Evolutionary conservation across 2,113 vertebrate genomes (phyloP), one percentile per base, ranked within the genome.

Genomic region (Pangasianodon gigas): DNA sequence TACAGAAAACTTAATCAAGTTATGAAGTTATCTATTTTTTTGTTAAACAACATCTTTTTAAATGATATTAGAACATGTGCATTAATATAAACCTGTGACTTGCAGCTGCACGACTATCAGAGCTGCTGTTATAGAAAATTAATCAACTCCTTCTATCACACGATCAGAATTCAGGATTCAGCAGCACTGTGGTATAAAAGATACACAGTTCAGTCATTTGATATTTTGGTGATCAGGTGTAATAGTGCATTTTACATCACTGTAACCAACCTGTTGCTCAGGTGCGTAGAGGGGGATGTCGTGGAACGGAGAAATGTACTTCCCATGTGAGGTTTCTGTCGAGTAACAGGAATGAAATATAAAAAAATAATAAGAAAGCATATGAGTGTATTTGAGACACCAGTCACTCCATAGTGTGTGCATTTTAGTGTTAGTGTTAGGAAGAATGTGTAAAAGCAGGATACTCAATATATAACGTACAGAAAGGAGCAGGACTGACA

Each of bases 301-400:
- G 91, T 99, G 98, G 92, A 99, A 99, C 0, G 98, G 98, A 11
- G 98, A 99, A 93, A 99, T 96, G 87, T 98, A 98, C 94, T 97
- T 97, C 77, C 97, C 98, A 62, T 97, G 96, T 75, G 93, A 93
- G 77, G 95, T 96, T 96, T 98, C 98, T 99, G 94, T 44, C 93
- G 93, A 87, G 5, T 56, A 92, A 94, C 86, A 2, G 3, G 29
- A 29, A 86, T 62, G 13, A 29, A 51, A 14, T 32, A n/a, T 26
- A 84, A 41, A 74, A 37, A 1, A 37, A 37, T 37, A 37, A 60
- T 67, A 41, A 46, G 6, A 3, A 71, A 71, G 16, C 13, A 71
- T 13, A 37, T 1, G 8, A 75, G 74, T 75, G 41, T 24, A 44
- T 46, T 75, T 19, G 41, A 19, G 6, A 37, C 9, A 18, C 6